Evolutionary conservation across 2,113 vertebrate genomes (phyloP).

Genomic region (Oncorhynchus nerka): DNA sequence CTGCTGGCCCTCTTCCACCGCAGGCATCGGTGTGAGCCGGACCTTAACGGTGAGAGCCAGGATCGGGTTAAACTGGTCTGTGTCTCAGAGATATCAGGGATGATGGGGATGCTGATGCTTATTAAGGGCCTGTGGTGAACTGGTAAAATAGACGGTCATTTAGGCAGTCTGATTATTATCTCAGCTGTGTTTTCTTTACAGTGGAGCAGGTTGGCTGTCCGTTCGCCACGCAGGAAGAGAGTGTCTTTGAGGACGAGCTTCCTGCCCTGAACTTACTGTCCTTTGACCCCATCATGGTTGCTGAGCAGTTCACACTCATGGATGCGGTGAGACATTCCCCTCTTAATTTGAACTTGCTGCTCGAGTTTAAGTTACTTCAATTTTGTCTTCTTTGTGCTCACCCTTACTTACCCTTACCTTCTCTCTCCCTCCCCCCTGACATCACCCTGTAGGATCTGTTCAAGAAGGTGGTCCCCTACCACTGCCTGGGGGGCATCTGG

Average conservation of each 20-base stretch:
- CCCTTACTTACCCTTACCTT: not conserved
- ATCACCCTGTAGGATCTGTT: slow-evolving; percentile 85
- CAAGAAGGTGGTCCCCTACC: slow-evolving; percentile 97
- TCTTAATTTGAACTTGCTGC: not conserved
- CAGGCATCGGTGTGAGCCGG: slow-evolving; percentile 77
- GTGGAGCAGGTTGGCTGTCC: slow-evolving; percentile 79
- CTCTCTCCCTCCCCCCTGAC: not conserved
- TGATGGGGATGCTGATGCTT: no score
- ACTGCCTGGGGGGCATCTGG: slow-evolving; percentile 97
- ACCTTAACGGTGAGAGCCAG: slow-evolving; percentile 77
- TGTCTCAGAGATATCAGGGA: not conserved
- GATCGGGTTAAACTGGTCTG: slow-evolving; percentile 15
- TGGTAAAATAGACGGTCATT: not conserved
- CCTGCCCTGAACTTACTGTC: slow-evolving; percentile 81
- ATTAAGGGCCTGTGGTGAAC: not conserved
- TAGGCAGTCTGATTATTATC: not conserved
- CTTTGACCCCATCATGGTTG: slow-evolving; percentile 91
- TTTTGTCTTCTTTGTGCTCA: not conserved
- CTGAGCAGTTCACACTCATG: slow-evolving; percentile 97
- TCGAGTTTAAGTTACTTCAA: not conserved
- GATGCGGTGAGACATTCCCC: slow-evolving; percentile 84
- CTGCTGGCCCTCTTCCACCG: slow-evolving; percentile 91
- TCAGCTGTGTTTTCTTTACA: slow-evolving; percentile 41
- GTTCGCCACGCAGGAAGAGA: slow-evolving; percentile 82
- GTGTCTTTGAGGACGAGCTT: slow-evolving; percentile 80